Base-by-base conservation (phyloP, 2,888 invertebrate species). In the Ischnus inquisitorius region DNA sequence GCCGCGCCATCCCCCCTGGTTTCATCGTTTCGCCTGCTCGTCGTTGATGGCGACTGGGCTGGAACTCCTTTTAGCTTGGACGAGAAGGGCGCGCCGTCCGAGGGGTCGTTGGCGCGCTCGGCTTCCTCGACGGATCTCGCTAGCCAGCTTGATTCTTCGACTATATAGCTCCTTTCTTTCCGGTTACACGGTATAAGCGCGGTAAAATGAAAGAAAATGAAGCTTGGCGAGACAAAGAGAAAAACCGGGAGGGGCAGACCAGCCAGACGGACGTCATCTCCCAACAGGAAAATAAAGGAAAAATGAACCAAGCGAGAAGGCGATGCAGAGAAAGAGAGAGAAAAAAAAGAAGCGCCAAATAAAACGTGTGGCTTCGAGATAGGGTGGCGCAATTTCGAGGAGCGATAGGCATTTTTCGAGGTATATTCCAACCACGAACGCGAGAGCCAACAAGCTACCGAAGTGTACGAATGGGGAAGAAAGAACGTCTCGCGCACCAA, bases 361-460 rank as follows among this genome's bases (percentile, higher is more conserved):
- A 46, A 75, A 75, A 34, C 64, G 72, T 81, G 74, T 72, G 64
- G 60, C 74, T 69, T 81, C 71, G 84, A 72, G 62, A 82, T 60
- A 85, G 85, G 85, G 84, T 80, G 85, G 46, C 22, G 86, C 57
- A 85, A 82, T 82, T 86, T 84, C 74, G 85, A 87, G 86, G 83
- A 71, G 85, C 85, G 76, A 85, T 77, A 77, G 86, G 87, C 89
- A 90, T 91, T 89, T 91, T 89, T 88, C 87, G 86, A 85, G 89
- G 85, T 83, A 72, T 75, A 86, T 85, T 80, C 79, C 85, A 39
- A 12, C 54, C 68, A 57, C 10, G 46, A 25, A 39, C 46, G 54
- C 19, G 60, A 28, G 77, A 51, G 28, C 22, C 16, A 41, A 64
- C n/a, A 65, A 64, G 64, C 22, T 69, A 51, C 43, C 48, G 39